phyloP scores from a whole-genome alignment of 2,113 vertebrate genomes.

The Sinosuthora webbiana region DNA sequence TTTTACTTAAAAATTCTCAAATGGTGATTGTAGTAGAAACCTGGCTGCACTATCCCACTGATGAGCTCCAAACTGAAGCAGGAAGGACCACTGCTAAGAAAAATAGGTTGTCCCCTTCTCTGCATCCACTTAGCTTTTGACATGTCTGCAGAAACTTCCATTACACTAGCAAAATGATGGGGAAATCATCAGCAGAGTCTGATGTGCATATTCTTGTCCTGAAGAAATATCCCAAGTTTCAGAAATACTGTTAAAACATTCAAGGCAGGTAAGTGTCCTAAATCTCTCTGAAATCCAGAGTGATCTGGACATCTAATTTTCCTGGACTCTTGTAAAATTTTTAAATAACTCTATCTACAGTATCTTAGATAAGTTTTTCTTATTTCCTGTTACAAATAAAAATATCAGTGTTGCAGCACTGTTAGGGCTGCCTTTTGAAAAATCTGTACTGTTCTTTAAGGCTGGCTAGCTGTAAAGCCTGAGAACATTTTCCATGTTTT shows the following conservation, averaged over 20 bases:
- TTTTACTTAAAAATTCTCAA: not conserved
- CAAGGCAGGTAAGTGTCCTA: not conserved
- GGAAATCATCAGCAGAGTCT: not conserved
- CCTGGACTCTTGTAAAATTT: not conserved
- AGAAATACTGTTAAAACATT: not conserved
- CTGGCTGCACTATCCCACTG: accelerated
- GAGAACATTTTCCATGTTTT: not conserved
- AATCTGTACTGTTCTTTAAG: not conserved
- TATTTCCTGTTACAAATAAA: not conserved
- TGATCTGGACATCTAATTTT: not conserved
- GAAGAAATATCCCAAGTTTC: not conserved
- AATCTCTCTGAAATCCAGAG: not conserved
- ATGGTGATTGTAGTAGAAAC: not conserved
- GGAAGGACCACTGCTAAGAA: not conserved
- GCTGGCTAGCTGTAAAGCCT: not conserved
- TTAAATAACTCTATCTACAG: not conserved
- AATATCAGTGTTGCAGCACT: not conserved
- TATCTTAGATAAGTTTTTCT: not conserved
- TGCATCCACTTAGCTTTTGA: not conserved
- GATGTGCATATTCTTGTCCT: not conserved
- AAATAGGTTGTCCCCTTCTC: not conserved
- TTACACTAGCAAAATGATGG: not conserved
- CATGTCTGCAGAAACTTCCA: not conserved
- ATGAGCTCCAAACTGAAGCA: not conserved
- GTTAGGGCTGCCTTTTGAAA: not conserved